Conservation (phyloP, 2,113 vertebrate species). For the Gracilinanus agilis region DNA sequence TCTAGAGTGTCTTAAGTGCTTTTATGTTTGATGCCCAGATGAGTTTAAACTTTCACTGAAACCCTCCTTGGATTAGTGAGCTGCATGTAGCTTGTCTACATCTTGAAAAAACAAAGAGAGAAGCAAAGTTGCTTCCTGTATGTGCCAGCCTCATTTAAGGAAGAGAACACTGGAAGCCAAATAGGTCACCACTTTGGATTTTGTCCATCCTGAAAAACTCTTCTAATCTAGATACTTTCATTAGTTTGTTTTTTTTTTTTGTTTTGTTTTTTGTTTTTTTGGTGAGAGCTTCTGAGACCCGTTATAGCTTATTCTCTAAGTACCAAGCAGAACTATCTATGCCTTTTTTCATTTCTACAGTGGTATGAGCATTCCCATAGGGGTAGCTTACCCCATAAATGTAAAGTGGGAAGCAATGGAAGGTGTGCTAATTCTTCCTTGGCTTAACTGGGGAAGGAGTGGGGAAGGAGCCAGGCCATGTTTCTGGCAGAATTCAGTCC, state of each 20-base stretch:
- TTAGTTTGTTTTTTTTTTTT: no score
- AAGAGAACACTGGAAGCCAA: constrained; percentile 5
- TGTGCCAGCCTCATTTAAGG: background rate
- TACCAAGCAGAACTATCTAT: background rate
- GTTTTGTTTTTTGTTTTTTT: no score
- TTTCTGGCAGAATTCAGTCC: background rate
- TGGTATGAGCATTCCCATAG: rapidly evolving
- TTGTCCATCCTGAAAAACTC: constrained; percentile 7
- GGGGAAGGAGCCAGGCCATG: background rate
- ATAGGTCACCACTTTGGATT: constrained; percentile 32
- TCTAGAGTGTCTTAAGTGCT: background rate
- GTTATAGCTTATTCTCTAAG: background rate
- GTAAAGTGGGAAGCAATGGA: background rate
- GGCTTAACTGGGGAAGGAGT: background rate
- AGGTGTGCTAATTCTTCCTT: constrained; percentile 1
- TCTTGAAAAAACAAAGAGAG: background rate
- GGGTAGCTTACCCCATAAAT: background rate
- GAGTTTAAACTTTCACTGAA: background rate
- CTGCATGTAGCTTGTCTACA: background rate
- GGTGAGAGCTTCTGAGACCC: background rate
- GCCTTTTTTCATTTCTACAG: background rate
- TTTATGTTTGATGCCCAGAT: background rate
- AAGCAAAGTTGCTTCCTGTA: rapidly evolving
- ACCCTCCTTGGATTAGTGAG: background rate
- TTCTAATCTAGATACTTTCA: constrained; percentile 9